Evolutionary conservation across 2,113 vertebrate genomes (phyloP), one percentile per base, ranked within the genome.

Genomic region (Lynx canadensis): DNA sequence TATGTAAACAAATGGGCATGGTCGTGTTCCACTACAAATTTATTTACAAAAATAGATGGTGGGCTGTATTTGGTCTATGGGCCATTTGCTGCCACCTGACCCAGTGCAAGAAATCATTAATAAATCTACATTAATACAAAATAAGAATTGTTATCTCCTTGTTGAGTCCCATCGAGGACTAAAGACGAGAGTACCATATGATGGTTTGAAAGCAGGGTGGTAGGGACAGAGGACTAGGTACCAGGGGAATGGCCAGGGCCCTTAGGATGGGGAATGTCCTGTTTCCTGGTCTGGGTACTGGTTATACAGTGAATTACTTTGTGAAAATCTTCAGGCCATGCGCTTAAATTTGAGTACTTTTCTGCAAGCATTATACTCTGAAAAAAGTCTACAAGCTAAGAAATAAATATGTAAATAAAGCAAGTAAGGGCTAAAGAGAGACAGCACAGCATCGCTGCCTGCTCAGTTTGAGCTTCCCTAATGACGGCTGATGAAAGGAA

Each of bases 321-420:
- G 12, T 78, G 36, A 76, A 36, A 83, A 31, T 81, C 85, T 33
- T n/a, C 25, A 48, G 31, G 16, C 41, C 15, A 65, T 8, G 12
- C 10, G 57, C 33, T 95, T 71, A 50, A 60, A 66, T 76, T 71
- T 88, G 29, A 63, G 16, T 63, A 38, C 29, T 91, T 80, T 94
- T 83, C 78, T 76, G 33, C 31, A 33, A 15, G 38, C 23, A 33
- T 68, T 91, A 52, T 66, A 45, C 2, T 31, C 65, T 87, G 71
- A 52, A 66, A 86, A 71, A 87, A 29, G 4, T 36, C 9, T 33
- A 57, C 7, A 91, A 91, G 65, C 63, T n/a, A 91, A 89, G 33
- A 68, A 78, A 50, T 52, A 89, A 60, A 91, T 83, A 36, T 5
- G 5, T 33, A 80, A 57, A 55, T 45, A 78, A 74, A 93, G 71